phyloP scores from a whole-genome alignment of 2,113 vertebrate genomes.

The human (Homo sapiens) region DNA sequence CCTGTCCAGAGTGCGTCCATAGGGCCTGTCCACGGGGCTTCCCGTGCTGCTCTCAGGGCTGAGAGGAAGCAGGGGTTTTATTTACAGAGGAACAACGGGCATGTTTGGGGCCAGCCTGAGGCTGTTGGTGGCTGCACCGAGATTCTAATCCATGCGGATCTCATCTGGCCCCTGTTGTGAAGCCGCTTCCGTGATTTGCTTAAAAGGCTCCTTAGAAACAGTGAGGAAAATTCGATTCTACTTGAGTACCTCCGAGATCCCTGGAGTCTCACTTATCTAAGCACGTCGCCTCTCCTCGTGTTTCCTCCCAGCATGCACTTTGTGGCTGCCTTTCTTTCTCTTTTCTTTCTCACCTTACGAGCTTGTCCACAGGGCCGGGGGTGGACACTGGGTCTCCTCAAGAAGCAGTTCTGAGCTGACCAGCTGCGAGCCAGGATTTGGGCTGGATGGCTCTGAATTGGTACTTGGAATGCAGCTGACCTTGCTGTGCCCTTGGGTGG shows the following conservation, averaged over 20 bases:
- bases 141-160: too few species aligned
- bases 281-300: neutral
- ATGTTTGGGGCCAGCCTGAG: neutral
- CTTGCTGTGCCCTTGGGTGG: neutral
- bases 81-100: neutral
- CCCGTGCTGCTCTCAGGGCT: neutral
- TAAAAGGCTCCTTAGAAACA: neutral
- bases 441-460: neutral
- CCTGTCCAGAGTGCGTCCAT: constrained; percentile 3
- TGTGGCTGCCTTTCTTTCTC: neutral
- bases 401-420: neutral
- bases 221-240: neutral
- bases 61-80: neutral
- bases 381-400: neutral
- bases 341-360: neutral
- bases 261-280: neutral
- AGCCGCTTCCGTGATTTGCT: neutral
- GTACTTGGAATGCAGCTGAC: neutral
- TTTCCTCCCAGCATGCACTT: neutral
- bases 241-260: neutral
- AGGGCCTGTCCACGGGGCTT: neutral
- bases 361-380: neutral
- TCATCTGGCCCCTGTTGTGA: neutral
- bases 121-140: too few species aligned
- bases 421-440: neutral